A percentile compares a stretch with the other conserved stretches of the same genome.
Conservation (phyloP, 2,888 invertebrate species). For the Salpingus planirostris region DNA sequence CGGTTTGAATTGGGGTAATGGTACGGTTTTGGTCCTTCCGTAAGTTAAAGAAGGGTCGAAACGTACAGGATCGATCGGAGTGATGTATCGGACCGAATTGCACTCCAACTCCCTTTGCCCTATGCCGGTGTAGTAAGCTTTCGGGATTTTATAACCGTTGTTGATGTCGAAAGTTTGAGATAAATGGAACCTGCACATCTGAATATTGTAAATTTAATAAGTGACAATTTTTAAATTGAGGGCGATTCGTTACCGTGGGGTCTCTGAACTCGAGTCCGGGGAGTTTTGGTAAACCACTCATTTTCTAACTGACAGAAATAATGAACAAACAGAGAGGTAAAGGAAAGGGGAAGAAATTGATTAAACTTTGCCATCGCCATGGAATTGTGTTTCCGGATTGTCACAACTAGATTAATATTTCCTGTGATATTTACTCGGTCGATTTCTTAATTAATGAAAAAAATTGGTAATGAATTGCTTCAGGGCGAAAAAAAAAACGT, state of each 20-base stretch:
- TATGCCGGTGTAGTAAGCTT: constrained; percentile 47
- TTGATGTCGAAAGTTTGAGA: constrained; percentile 54
- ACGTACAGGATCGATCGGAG: constrained; percentile 47
- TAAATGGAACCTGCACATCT: constrained; percentile 50
- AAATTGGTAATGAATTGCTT: too few species aligned
- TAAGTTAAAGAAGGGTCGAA: constrained; percentile 64
- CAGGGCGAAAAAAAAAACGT: too few species aligned
- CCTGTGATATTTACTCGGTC: too few species aligned
- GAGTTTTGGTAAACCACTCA: constrained; percentile 56
- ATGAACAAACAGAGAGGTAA: too few species aligned
- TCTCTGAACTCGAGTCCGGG: constrained; percentile 61
- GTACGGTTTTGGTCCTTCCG: constrained; percentile 53
- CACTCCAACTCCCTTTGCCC: constrained; percentile 53
- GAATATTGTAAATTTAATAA: too few species aligned
- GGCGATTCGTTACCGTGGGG: constrained; percentile 44
- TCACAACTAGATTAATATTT: too few species aligned
- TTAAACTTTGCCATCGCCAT: too few species aligned
- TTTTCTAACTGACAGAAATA: too few species aligned
- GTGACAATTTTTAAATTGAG: too few species aligned
- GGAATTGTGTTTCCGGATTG: too few species aligned
- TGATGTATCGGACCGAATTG: constrained; percentile 51
- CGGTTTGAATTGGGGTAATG: constrained; percentile 54
- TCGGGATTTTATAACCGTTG: constrained; percentile 59
- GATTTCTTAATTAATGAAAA: too few species aligned
- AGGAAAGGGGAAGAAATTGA: too few species aligned